phyloP scores from a whole-genome alignment of 1,140 invertebrate genomes.

The Drosophila ananassae region DNA sequence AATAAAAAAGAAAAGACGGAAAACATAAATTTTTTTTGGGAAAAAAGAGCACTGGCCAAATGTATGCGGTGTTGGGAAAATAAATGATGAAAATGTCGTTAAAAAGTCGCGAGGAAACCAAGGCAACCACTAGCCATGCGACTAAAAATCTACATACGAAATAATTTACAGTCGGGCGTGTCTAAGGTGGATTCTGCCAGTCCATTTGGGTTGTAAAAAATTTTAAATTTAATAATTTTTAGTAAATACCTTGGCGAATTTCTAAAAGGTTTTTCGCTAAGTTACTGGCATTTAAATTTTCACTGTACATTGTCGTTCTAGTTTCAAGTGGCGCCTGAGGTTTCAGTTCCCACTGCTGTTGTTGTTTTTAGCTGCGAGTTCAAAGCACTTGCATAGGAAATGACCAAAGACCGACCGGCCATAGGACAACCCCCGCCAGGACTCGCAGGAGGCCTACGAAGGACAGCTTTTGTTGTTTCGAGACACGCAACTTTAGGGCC shows the following conservation, averaged over 20 bases:
- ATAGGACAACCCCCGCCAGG: constrained; percentile 7
- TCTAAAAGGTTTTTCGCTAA: background rate
- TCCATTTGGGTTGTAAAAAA: background rate
- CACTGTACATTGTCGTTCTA: constrained; percentile 27
- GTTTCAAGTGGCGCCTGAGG: constrained; percentile 36
- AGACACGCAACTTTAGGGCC: constrained; percentile 73
- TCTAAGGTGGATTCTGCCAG: background rate
- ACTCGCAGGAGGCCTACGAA: constrained; percentile 17
- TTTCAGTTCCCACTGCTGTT: constrained; percentile 21
- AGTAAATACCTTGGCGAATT: background rate
- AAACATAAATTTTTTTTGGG: constrained; percentile 60
- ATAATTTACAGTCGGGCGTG: constrained; percentile 1
- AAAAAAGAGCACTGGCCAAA: constrained; percentile 37
- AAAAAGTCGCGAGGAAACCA: constrained; percentile 43
- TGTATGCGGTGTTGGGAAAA: constrained; percentile 65
- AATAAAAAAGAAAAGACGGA: constrained; percentile 47
- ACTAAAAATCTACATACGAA: constrained; percentile 17
- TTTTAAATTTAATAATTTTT: background rate
- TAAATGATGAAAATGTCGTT: constrained; percentile 72
- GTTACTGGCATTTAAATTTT: background rate
- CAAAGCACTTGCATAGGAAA: constrained; percentile 74
- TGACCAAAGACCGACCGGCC: constrained; percentile 48
- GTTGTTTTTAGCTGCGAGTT: constrained; percentile 41
- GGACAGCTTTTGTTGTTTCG: constrained; percentile 54
- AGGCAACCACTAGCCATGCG: constrained; percentile 41